Conservation (phyloP, 2,113 vertebrate genomes). For the Clarias batrachus region DNA sequence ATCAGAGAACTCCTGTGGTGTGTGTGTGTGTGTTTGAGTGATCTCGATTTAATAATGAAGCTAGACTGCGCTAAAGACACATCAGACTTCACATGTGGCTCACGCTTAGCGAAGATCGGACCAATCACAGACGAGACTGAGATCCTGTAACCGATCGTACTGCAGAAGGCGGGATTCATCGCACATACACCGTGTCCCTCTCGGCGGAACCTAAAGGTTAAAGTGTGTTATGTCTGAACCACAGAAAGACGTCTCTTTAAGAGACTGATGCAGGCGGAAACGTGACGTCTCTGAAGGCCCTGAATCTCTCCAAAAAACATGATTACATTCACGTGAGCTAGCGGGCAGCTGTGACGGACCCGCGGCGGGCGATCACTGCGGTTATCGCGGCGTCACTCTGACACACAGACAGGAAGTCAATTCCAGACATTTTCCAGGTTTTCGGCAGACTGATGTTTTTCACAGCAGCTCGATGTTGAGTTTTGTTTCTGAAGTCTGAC, state of each 20-base stretch:
- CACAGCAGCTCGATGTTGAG: neutral
- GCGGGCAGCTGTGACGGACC: neutral
- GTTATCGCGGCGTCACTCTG: neutral
- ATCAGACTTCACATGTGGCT: too few relatives aligned
- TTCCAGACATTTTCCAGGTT: neutral
- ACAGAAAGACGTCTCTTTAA: too few relatives aligned
- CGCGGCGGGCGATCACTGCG: neutral
- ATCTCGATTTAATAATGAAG: neutral
- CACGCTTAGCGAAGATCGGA: too few relatives aligned
- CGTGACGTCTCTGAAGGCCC: too few relatives aligned
- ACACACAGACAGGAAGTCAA: neutral
- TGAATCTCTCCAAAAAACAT: neutral
- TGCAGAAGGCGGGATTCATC: too few relatives aligned
- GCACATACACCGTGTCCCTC: too few relatives aligned
- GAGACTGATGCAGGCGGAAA: too few relatives aligned
- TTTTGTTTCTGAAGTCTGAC: neutral
- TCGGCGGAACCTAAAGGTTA: too few relatives aligned
- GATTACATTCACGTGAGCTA: neutral
- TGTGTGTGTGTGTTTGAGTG: neutral
- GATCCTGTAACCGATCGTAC: too few relatives aligned
- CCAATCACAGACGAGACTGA: too few relatives aligned
- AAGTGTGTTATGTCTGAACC: too few relatives aligned
- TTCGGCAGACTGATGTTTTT: neutral
- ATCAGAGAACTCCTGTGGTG: neutral
- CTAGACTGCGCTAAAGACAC: too few relatives aligned